A percentile compares a stretch with the other conserved stretches of the same genome.
These are phyloP conservation scores for Thamnophis elegans DNA, from an alignment of 2,797 vertebrate species.

Conservation along the genomic window DNA sequence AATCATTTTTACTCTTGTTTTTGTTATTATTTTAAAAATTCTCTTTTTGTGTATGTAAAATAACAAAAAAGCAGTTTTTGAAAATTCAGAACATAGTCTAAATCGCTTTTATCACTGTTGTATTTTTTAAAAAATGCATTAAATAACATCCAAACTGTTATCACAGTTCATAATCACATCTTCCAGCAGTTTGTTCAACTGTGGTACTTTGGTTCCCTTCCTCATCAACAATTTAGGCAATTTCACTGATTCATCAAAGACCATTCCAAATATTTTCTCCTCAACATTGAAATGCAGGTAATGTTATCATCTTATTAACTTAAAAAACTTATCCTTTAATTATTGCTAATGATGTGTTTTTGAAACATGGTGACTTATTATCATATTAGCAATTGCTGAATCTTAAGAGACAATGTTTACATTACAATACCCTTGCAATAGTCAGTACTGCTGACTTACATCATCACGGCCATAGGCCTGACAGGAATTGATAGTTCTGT, in stretches of 20 bases:
- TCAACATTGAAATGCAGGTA: not conserved
- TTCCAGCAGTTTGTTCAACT: conserved; percentile 1
- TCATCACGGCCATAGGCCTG: not conserved
- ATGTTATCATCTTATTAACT: conserved; percentile 28
- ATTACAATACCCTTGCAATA: not conserved
- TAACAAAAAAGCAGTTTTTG: not conserved
- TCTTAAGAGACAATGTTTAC: not conserved
- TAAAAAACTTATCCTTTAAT: not conserved
- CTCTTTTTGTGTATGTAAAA: not conserved
- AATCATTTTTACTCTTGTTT: conserved; percentile 12
- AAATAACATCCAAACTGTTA: conserved; percentile 28
- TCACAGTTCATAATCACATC: not conserved
- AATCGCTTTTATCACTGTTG: rapidly evolving
- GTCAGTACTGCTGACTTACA: not conserved
- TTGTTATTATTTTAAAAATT: not conserved
- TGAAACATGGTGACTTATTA: not conserved
- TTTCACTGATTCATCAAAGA: conserved; percentile 14
- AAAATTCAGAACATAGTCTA: conserved; percentile 7
- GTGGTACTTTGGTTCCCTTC: conserved; percentile 21
- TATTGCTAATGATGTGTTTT: not conserved
- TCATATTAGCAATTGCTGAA: not conserved
- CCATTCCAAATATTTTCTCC: conserved; percentile 4
- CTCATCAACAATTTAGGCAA: conserved; percentile 36
- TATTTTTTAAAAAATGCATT: not conserved
- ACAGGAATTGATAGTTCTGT: not conserved